phyloP scores from a whole-genome alignment of 2,888 invertebrate species.

The Drosophila algonquin region DNA sequence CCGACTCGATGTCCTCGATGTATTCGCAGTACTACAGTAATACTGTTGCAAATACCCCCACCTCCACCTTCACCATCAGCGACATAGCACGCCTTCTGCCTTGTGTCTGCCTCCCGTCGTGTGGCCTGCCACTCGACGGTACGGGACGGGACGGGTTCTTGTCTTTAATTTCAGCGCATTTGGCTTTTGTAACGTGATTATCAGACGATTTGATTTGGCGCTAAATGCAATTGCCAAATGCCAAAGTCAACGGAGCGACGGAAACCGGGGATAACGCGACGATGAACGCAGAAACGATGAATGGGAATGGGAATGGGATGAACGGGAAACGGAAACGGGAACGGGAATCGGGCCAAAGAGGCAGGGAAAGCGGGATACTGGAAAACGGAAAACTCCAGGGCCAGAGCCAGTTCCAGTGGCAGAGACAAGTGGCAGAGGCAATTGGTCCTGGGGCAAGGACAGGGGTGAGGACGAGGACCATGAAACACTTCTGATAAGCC shows the following conservation, averaged over 20 bases:
- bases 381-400: neutral
- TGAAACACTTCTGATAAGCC: slow-evolving; percentile 19
- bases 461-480: neutral
- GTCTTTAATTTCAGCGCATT: slow-evolving; percentile 81
- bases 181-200: slow-evolving; percentile 84
- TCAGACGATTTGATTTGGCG: slow-evolving; percentile 84
- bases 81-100: neutral
- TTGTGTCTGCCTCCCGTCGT: slow-evolving; percentile 10
- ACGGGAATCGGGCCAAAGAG: neutral
- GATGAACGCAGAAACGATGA: slow-evolving; percentile 19
- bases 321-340: slow-evolving; percentile 3
- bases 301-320: neutral
- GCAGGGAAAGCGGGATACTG: neutral
- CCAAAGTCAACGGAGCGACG: slow-evolving; percentile 72
- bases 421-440: slow-evolving; percentile 13
- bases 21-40: neutral
- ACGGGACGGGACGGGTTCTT: slow-evolving; percentile 56
- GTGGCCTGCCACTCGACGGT: slow-evolving; percentile 55
- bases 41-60: slow-evolving; percentile 26
- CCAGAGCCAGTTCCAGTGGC: too few species aligned
- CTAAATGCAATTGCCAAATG: slow-evolving; percentile 81
- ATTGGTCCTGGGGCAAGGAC: slow-evolving; percentile 7
- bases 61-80: too few species aligned
- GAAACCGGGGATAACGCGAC: slow-evolving; percentile 37
- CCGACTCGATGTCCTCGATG: slow-evolving; percentile 26